Conservation (phyloP, 2,888 invertebrate species). For the Netelia melanura region DNA sequence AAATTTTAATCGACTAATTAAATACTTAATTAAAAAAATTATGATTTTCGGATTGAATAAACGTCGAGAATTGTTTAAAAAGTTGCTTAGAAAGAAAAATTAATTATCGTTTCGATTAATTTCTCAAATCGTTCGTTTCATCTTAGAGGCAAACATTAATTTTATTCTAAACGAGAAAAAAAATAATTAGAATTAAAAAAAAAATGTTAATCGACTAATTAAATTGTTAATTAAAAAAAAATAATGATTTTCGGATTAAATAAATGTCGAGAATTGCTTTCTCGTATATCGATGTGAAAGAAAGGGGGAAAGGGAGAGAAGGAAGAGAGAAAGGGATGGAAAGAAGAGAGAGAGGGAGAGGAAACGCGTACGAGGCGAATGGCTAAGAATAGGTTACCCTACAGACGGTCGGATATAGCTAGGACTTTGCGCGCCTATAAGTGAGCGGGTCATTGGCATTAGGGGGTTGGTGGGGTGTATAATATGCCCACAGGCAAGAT, state of each 20-base stretch:
- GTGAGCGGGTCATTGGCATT: constrained; percentile 84
- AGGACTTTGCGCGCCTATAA: constrained; percentile 83
- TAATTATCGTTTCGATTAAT: no score
- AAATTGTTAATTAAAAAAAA: no score
- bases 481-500: constrained; percentile 69
- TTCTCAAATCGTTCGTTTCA: no score
- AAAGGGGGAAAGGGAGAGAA: constrained; percentile 38
- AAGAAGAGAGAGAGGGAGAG: constrained; percentile 9
- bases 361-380: constrained; percentile 58
- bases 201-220: no score
- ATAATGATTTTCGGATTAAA: not conserved
- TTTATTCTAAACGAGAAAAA: no score
- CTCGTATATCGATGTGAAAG: constrained; percentile 35
- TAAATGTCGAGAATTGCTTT: not conserved
- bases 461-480: constrained; percentile 80
- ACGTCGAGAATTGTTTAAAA: not conserved
- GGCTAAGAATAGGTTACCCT: constrained; percentile 82
- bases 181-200: no score
- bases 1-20: no score
- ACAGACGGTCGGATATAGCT: constrained; percentile 82
- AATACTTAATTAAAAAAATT: no score
- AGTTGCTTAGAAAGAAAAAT: no score
- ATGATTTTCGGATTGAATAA: not conserved
- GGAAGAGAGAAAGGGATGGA: constrained; percentile 36
- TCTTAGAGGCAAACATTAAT: no score